Conservation (phyloP, 2,797 vertebrate genomes). For the Cynopterus sphinx region DNA sequence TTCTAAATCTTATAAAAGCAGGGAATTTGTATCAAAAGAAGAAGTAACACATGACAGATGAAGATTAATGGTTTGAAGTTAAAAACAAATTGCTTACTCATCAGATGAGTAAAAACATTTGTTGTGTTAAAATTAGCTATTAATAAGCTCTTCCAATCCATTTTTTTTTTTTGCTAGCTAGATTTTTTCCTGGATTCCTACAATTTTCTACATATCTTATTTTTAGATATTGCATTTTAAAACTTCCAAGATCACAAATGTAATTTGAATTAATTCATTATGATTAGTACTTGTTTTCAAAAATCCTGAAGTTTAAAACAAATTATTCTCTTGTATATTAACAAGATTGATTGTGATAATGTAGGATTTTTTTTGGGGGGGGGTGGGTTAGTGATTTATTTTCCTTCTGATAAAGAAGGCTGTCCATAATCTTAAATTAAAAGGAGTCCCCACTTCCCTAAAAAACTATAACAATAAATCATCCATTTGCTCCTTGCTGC, state of each 20-base stretch:
- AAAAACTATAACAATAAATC: not conserved
- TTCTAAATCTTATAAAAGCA: not conserved
- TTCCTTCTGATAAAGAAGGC: constrained; percentile 26
- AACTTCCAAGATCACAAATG: not conserved
- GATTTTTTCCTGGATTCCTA: not conserved
- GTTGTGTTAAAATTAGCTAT: not conserved
- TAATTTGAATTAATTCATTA: not conserved
- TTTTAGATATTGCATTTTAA: constrained; percentile 35
- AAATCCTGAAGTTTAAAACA: not conserved
- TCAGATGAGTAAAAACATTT: not conserved
- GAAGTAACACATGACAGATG: not conserved
- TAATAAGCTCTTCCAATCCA: not conserved
- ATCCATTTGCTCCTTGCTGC: not conserved
- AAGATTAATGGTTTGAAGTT: not conserved
- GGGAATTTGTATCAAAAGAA: not conserved
- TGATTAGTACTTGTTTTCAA: not conserved
- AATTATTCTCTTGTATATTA: not conserved
- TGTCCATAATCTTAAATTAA: constrained; percentile 19
- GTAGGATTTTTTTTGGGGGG: not conserved
- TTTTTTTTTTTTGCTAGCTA: not conserved
- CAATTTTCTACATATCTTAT: not conserved
- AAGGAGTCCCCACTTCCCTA: not conserved
- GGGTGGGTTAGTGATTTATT: not conserved
- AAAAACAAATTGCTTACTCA: not conserved
- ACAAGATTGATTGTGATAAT: constrained; percentile 6